Evolutionary conservation across 1,140 invertebrate genomes (phyloP), one percentile per base, ranked within the genome.

Genomic region (Drosophila sucinea): DNA sequence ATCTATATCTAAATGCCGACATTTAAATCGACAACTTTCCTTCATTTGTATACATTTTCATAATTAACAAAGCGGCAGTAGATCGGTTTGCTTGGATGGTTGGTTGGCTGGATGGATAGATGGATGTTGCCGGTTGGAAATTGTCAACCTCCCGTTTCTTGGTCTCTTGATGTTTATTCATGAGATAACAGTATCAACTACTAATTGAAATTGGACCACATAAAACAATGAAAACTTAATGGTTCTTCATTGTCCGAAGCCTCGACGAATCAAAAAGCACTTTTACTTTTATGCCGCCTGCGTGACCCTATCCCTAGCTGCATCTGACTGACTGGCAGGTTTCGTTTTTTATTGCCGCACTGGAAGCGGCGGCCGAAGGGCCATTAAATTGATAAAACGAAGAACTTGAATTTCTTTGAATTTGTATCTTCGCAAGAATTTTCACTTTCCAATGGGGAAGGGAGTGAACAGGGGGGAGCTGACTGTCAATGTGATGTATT

Each of bases 171-270:
- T 51, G 33, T 55, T 65, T 77, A 86, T 86, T 86, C 79, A 86
- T 87, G 79, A 79, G 79, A 65, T 86, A 86, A 86, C 83, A 73
- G 79, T 67, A 41, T 30, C 29, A 56, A 83, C 83, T 60, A 83
- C 72, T 83, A 82, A 87, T 86, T 79, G 73, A 87, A 86, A 63
- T 68, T 74, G 70, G 84, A 62, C 71, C 63, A 73, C 29, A 54
- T 67, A 64, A 76, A 69, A 82, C 63, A 82, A 82, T 54, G 38
- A 35, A 61, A 60, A 70, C 41, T 66, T 81, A 85, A 86, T 85
- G 68, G 81, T 47, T 66, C 17, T 40, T 58, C 55, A 78, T 85
- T 85, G 82, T 86, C 51, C 60, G 38, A 51, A 57, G 64, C 63
- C 63, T 70, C 64, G 40, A 55, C 25, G 40, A 30, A 41, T 29